These are phyloP conservation scores for Odontomachus brunneus DNA, from an alignment of 1,140 invertebrate genomes.

Conservation along the genomic window DNA sequence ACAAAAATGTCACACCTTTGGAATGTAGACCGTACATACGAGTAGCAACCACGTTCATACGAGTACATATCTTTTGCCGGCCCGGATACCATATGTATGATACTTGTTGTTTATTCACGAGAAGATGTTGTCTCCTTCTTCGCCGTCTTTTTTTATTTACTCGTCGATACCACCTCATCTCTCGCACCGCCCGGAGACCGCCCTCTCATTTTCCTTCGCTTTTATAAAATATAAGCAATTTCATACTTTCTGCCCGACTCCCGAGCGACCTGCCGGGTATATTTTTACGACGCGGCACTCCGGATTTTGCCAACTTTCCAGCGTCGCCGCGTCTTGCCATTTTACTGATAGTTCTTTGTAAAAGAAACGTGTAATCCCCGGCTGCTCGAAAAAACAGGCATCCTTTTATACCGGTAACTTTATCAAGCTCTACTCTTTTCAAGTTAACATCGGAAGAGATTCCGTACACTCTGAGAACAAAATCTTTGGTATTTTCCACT, in stretches of 20 bases:
- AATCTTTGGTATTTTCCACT: no score
- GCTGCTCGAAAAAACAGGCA: slow-evolving; percentile 14
- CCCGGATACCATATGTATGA: slow-evolving; percentile 32
- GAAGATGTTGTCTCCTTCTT: slow-evolving; percentile 56
- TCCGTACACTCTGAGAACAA: background rate
- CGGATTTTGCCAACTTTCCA: slow-evolving; percentile 70
- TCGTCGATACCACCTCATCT: slow-evolving; percentile 66
- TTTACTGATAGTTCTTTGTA: slow-evolving; percentile 39
- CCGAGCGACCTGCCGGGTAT: slow-evolving; percentile 47
- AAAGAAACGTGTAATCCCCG: slow-evolving; percentile 21
- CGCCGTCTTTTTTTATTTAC: slow-evolving; percentile 36
- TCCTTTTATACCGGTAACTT: slow-evolving; percentile 37
- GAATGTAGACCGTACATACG: slow-evolving; percentile 26
- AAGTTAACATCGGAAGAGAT: background rate
- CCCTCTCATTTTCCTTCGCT: slow-evolving; percentile 46
- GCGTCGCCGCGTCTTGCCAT: slow-evolving; percentile 16
- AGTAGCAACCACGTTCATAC: background rate
- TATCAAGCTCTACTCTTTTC: slow-evolving; percentile 46
- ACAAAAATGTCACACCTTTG: slow-evolving; percentile 23
- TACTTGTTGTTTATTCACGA: slow-evolving; percentile 76
- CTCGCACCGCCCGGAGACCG: slow-evolving; percentile 43
- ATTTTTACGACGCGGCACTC: slow-evolving; percentile 73
- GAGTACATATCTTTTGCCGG: slow-evolving; percentile 22
- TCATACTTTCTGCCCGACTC: slow-evolving; percentile 71
- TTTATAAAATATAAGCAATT: slow-evolving; percentile 80